Evolutionary conservation across 2,797 vertebrate genomes (phyloP).

Genomic region (Pipistrellus kuhlii): DNA sequence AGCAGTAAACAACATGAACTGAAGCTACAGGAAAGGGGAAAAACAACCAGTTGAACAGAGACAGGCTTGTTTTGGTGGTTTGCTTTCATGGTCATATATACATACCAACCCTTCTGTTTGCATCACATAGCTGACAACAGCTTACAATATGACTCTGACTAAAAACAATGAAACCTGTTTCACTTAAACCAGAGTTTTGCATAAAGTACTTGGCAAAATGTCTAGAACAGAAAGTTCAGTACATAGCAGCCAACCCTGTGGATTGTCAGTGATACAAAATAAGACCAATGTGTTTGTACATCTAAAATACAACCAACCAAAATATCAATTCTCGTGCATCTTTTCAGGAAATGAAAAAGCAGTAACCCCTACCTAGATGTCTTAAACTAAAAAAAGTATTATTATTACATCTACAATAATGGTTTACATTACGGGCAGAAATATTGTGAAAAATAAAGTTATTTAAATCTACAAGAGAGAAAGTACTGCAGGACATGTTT

Average conservation of each 20-base stretch:
- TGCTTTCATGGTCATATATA: slow-evolving; percentile 81
- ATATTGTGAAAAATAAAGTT: slow-evolving; percentile 63
- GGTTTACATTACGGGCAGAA: slow-evolving; percentile 28
- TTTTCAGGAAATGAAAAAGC: slow-evolving; percentile 85
- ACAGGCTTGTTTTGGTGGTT: slow-evolving; percentile 79
- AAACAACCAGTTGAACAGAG: slow-evolving; percentile 74
- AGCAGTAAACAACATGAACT: slow-evolving; percentile 84
- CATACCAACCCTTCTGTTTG: slow-evolving; percentile 75
- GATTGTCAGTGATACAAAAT: slow-evolving; percentile 85
- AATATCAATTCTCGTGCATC: slow-evolving; percentile 77
- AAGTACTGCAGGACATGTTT: slow-evolving; percentile 16
- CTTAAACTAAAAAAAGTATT: slow-evolving; percentile 56
- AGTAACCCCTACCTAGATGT: slow-evolving; percentile 82
- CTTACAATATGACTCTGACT: slow-evolving; percentile 81
- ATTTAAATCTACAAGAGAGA: slow-evolving; percentile 55
- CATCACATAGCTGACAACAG: slow-evolving; percentile 77
- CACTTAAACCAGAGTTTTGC: slow-evolving; percentile 85
- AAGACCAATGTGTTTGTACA: slow-evolving; percentile 82
- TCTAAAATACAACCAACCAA: slow-evolving; percentile 77
- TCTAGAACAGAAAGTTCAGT: slow-evolving; percentile 89
- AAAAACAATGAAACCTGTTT: slow-evolving; percentile 83
- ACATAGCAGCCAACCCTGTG: slow-evolving; percentile 84
- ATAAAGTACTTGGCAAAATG: slow-evolving; percentile 87
- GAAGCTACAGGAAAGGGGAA: slow-evolving; percentile 72
- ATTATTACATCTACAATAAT: background rate